Conservation (phyloP, 2,113 vertebrate genomes). For the Zonotrichia leucophrys region DNA sequence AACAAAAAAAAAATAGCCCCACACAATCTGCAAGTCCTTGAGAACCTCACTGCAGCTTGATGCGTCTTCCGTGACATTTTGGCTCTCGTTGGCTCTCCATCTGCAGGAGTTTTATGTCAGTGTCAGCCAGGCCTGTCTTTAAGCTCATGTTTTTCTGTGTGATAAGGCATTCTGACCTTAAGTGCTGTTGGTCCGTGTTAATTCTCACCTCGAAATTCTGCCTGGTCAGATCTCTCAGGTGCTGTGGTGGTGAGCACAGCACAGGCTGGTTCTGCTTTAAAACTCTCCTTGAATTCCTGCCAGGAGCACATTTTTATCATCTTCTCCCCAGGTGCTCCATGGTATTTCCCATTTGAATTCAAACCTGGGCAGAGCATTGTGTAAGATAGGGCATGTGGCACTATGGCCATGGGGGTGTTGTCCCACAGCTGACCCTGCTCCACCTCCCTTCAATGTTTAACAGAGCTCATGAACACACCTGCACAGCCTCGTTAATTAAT, state of each 20-base stretch:
- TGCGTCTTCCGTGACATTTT: not conserved
- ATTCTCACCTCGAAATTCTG: not conserved
- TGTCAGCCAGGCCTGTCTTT: not conserved
- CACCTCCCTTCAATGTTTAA: not conserved
- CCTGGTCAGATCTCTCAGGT: not conserved
- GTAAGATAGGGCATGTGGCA: not conserved
- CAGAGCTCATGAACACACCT: not conserved
- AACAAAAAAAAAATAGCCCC: not conserved
- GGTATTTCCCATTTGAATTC: not conserved
- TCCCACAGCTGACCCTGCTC: not conserved
- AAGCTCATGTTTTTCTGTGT: not conserved
- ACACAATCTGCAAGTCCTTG: not conserved
- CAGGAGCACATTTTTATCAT: not conserved
- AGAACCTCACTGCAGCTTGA: not conserved
- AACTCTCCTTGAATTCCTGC: not conserved
- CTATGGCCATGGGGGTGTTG: accelerated
- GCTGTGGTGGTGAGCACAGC: not conserved
- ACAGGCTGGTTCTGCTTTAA: not conserved
- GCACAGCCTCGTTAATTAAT: constrained; percentile 14
- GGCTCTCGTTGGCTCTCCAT: not conserved
- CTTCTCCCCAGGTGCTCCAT: not conserved
- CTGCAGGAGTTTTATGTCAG: not conserved
- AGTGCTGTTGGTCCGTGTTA: not conserved
- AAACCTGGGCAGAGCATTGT: not conserved
- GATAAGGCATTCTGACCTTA: not conserved